These are phyloP conservation scores for Yoshiicerus persimilis DNA, from an alignment of 1,140 invertebrate genomes.

Conservation along the genomic window DNA sequence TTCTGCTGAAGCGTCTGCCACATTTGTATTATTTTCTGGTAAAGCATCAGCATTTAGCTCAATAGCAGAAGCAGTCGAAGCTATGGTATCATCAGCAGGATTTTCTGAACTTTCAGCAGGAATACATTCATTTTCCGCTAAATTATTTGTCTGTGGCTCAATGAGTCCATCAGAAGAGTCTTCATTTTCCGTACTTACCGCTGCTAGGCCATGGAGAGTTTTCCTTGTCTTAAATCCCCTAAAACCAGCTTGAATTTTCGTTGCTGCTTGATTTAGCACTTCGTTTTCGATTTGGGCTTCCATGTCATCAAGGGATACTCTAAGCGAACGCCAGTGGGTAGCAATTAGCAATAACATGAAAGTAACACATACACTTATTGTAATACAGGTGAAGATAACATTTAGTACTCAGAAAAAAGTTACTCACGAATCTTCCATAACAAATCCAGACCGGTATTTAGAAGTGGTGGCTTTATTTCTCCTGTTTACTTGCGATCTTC, in stretches of 20 bases:
- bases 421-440: constrained; percentile 28
- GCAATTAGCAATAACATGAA: neutral
- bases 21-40: neutral
- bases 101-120: neutral
- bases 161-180: neutral
- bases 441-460: constrained; percentile 35
- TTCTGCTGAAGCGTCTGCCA: neutral
- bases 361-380: neutral
- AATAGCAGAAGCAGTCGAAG: constrained; percentile 1
- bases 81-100: neutral
- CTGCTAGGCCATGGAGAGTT: constrained; percentile 53
- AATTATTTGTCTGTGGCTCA: neutral
- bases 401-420: neutral
- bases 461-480: neutral
- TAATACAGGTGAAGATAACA: neutral
- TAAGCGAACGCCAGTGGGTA: neutral
- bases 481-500: neutral
- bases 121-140: neutral
- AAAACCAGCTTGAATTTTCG: constrained; percentile 73
- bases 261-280: constrained; percentile 61
- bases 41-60: neutral
- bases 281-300: constrained; percentile 33
- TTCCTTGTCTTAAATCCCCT: constrained; percentile 70
- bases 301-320: constrained; percentile 34
- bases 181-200: neutral